Evolutionary conservation across 2,113 vertebrate genomes (phyloP).

Genomic region (Sinocyclocheilus anshuiensis): DNA sequence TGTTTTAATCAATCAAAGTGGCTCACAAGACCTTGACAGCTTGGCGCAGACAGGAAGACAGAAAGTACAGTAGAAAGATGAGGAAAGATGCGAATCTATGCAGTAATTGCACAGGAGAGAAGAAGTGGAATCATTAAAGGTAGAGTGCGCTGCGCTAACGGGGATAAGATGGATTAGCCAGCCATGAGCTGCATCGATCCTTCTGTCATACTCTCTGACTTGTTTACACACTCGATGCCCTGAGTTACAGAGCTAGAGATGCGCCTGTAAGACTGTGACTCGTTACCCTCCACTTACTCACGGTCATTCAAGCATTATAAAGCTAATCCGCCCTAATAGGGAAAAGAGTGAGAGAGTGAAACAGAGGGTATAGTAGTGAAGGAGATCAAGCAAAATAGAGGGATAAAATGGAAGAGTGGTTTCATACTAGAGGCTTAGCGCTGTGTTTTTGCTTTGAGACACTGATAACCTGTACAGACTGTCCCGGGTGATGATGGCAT

Average conservation of each 20-base stretch:
- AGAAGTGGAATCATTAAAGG: constrained; percentile 22
- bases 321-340: constrained; percentile 81
- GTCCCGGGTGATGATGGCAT: constrained; percentile 11
- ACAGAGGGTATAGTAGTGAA: constrained; percentile 16
- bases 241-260: constrained; percentile 31
- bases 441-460: constrained; percentile 40
- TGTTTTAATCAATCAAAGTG: constrained; percentile 63
- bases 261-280: constrained; percentile 65
- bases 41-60: constrained; percentile 12
- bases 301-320: constrained; percentile 77
- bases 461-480: constrained; percentile 45
- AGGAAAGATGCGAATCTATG: background rate
- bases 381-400: constrained; percentile 50
- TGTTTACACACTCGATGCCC: constrained; percentile 64
- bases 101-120: constrained; percentile 36
- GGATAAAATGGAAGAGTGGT: constrained; percentile 37
- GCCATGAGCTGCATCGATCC: constrained; percentile 67
- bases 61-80: constrained; percentile 10
- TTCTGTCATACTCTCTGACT: constrained; percentile 62
- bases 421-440: constrained; percentile 41
- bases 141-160: constrained; percentile 50
- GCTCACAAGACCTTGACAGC: constrained; percentile 55
- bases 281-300: constrained; percentile 69
- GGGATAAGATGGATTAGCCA: constrained; percentile 73
- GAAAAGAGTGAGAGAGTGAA: constrained; percentile 58